Evolutionary conservation across 1,140 invertebrate genomes (phyloP).

Genomic region (Sipha flava): DNA sequence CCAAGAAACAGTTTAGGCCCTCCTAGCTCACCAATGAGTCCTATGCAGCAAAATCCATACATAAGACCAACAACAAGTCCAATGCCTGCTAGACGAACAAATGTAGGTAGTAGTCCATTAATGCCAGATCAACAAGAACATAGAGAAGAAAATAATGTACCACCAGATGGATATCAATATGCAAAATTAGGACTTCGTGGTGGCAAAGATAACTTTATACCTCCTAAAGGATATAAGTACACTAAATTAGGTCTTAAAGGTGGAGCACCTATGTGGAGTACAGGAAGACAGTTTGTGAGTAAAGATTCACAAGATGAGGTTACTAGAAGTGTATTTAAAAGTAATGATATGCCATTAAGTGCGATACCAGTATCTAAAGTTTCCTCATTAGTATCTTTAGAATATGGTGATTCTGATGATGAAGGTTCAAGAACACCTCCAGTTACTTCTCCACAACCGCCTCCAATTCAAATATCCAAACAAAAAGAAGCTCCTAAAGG

Average conservation of each 20-base stretch:
- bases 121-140: conserved; percentile 25
- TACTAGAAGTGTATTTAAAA: conserved; percentile 27
- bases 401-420: conserved; percentile 58
- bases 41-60: conserved; percentile 34
- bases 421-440: conserved; percentile 43
- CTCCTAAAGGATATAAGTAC: conserved; percentile 39
- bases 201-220: neutral
- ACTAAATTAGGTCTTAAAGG: conserved; percentile 58
- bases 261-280: conserved; percentile 61
- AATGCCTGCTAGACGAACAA: conserved; percentile 26
- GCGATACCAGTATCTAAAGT: conserved; percentile 43
- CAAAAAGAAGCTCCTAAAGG: conserved; percentile 23
- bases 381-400: conserved; percentile 51
- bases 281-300: conserved; percentile 37
- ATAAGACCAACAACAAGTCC: conserved; percentile 30
- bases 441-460: neutral
- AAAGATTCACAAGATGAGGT: conserved; percentile 26
- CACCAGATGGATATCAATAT: conserved; percentile 24
- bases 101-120: conserved; percentile 27
- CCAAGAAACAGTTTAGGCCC: conserved; percentile 21
- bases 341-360: conserved; percentile 30
- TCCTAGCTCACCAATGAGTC: conserved; percentile 34
- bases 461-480: conserved; percentile 18
- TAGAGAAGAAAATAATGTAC: conserved; percentile 17
- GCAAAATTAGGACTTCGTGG: conserved; percentile 19